Percentiles rank a stretch among this genome's conserved stretches.
Evolutionary conservation across 2,797 vertebrate genomes (phyloP).

Genomic region (Sparidentex hasta): DNA sequence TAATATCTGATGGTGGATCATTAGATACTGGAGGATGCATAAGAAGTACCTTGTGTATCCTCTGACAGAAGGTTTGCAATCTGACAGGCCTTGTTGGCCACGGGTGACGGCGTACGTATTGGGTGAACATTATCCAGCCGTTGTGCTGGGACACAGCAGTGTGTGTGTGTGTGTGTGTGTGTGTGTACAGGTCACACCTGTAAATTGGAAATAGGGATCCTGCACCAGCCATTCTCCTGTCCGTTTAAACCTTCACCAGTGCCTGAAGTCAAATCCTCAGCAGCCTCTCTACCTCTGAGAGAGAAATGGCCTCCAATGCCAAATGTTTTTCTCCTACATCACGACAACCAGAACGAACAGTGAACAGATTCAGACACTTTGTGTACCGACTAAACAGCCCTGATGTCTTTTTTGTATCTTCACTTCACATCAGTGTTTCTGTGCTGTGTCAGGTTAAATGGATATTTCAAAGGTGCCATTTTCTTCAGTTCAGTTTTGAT

Average conservation of each 20-base stretch:
- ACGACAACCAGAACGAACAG: background rate
- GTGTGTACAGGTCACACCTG: background rate
- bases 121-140: background rate
- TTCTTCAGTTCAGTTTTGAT: constrained; percentile 73
- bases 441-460: background rate
- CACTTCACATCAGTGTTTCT: background rate
- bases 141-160: background rate
- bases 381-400: too few species aligned
- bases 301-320: constrained; percentile 5
- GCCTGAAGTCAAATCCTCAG: background rate
- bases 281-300: constrained; percentile 49
- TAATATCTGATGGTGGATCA: background rate
- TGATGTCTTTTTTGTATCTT: background rate
- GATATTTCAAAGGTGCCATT: constrained; percentile 29
- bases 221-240: background rate
- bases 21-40: background rate
- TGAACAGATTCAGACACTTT: background rate
- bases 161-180: background rate
- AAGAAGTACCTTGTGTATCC: background rate
- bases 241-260: background rate
- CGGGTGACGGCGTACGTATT: too few species aligned
- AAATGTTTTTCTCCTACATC: background rate
- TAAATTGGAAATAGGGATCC: constrained; percentile 13
- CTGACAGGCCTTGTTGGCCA: background rate
- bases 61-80: background rate